phyloP scores from a whole-genome alignment of 2,888 invertebrate genomes.

The Apomyelois bistriatella region DNA sequence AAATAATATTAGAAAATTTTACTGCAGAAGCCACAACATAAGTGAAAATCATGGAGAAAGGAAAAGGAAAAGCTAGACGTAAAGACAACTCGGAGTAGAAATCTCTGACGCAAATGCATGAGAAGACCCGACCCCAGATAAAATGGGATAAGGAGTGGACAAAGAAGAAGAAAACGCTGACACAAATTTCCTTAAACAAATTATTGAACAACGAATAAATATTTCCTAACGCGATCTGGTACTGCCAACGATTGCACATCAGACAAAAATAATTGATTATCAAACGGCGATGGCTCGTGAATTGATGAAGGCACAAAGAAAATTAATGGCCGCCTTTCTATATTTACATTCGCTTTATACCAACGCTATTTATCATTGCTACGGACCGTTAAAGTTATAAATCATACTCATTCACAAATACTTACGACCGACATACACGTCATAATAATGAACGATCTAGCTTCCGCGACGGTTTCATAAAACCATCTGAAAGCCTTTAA shows the following conservation, averaged over 20 bases:
- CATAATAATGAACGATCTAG: constrained; percentile 53
- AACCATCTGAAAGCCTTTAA: constrained; percentile 60
- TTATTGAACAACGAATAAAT: constrained; percentile 23
- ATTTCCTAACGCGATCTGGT: constrained; percentile 27
- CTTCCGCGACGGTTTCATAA: constrained; percentile 58
- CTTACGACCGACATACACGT: constrained; percentile 49
- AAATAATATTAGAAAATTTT: too few species aligned
- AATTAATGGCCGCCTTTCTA: constrained; percentile 55
- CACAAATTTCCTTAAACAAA: neutral
- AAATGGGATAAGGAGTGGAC: too few species aligned
- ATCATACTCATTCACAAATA: constrained; percentile 61
- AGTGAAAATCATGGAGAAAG: too few species aligned
- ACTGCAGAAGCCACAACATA: too few species aligned
- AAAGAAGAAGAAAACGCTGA: too few species aligned
- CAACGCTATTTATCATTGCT: constrained; percentile 63
- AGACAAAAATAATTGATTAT: constrained; percentile 13
- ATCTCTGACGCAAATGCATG: too few species aligned
- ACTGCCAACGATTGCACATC: constrained; percentile 8
- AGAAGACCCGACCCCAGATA: too few species aligned
- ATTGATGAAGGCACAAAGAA: constrained; percentile 48
- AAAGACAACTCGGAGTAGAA: too few species aligned
- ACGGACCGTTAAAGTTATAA: constrained; percentile 54
- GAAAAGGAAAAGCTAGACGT: too few species aligned
- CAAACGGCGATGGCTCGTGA: constrained; percentile 25
- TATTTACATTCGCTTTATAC: constrained; percentile 58